Evolutionary conservation across 2,888 invertebrate species (phyloP).

Genomic region (Pachycephus smyrnensis): DNA sequence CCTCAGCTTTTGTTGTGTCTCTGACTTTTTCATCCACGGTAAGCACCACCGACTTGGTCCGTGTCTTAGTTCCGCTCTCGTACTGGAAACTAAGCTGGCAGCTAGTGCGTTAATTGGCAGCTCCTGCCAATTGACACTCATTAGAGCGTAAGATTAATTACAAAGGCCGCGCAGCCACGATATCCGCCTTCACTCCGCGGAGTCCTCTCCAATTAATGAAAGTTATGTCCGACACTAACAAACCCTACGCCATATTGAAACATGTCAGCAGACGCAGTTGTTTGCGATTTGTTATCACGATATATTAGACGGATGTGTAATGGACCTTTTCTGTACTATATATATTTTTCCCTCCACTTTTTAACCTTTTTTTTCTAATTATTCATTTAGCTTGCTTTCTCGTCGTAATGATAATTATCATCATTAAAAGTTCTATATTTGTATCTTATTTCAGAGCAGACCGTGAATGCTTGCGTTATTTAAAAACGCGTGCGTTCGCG

Average conservation of each 20-base stretch:
- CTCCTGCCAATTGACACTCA: conserved; percentile 60
- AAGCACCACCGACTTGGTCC: background rate
- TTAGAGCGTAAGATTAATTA: conserved; percentile 61
- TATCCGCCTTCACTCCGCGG: conserved; percentile 36
- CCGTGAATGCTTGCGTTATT: background rate
- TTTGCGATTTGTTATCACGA: conserved; percentile 29
- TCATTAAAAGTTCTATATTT: background rate
- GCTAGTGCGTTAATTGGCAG: conserved; percentile 58
- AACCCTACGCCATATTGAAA: conserved; percentile 47
- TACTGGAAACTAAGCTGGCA: conserved; percentile 32
- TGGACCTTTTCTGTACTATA: background rate
- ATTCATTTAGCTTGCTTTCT: background rate
- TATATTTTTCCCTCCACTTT: background rate
- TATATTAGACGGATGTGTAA: background rate
- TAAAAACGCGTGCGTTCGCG: background rate
- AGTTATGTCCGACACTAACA: conserved; percentile 59
- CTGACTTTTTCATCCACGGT: background rate
- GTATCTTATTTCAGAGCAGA: background rate
- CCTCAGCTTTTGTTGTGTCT: background rate
- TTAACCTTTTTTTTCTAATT: background rate
- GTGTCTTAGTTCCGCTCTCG: background rate
- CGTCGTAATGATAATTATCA: background rate
- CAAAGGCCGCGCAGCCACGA: conserved; percentile 32
- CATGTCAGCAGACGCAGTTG: conserved; percentile 23
- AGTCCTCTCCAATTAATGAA: conserved; percentile 60